A percentile compares a stretch with the other conserved stretches of the same genome.
phyloP scores from a whole-genome alignment of 1,140 invertebrate species.

The Coboldia fuscipes region DNA sequence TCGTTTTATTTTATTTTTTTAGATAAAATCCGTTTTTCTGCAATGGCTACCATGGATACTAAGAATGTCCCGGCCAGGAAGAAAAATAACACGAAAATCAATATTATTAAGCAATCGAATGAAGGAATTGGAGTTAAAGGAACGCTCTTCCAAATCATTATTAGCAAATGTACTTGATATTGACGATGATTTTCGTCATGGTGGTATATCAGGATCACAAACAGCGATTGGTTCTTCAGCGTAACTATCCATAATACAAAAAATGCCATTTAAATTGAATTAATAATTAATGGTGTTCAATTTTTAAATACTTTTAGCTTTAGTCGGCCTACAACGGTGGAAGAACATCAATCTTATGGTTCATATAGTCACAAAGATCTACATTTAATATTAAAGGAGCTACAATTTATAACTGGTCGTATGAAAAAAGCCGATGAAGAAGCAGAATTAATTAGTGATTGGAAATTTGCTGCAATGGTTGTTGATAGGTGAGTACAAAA shows the following conservation, averaged over 20 bases:
- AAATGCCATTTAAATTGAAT: too few species aligned
- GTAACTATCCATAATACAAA: conserved; percentile 10
- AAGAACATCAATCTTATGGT: conserved; percentile 29
- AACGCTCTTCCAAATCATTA: conserved; percentile 78
- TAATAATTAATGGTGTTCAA: not conserved
- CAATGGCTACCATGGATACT: conserved; percentile 93
- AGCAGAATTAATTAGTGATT: conserved; percentile 83
- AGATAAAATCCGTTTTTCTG: conserved; percentile 84
- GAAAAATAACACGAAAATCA: conserved; percentile 79
- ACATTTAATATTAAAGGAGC: conserved; percentile 69
- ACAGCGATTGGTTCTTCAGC: conserved; percentile 25
- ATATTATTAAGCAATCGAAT: conserved; percentile 72
- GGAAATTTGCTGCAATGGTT: conserved; percentile 99
- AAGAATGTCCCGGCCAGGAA: conserved; percentile 81
- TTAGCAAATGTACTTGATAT: conserved; percentile 87
- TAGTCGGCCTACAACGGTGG: conserved; percentile 33
- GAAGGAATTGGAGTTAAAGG: conserved; percentile 78
- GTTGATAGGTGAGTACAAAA: conserved; percentile 53
- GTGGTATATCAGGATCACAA: conserved; percentile 24
- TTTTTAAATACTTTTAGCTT: conserved; percentile 20
- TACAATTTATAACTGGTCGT: conserved; percentile 81
- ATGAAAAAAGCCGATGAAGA: conserved; percentile 80
- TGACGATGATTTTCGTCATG: conserved; percentile 76
- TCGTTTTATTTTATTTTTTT: conserved; percentile 5
- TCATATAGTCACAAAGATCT: conserved; percentile 41